These are phyloP conservation scores for Ptychadena robeensis DNA, from an alignment of 2,797 vertebrate species.

Conservation along the genomic window DNA sequence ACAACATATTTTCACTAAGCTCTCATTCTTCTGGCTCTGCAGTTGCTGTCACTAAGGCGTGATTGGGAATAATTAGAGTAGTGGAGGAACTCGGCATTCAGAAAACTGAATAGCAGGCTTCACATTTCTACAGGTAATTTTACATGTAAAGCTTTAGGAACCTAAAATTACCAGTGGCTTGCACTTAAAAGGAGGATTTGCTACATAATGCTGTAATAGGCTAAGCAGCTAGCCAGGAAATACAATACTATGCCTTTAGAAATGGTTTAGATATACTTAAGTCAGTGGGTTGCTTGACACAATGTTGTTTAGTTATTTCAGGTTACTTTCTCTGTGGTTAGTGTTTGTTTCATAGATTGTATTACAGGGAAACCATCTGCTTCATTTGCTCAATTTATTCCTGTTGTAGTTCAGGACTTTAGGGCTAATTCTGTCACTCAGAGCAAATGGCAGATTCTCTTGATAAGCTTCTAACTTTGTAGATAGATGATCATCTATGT, in stretches of 20 bases:
- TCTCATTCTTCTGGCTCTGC: slow-evolving; percentile 44
- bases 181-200: slow-evolving; percentile 6
- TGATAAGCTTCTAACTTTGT: not conserved
- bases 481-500: no score
- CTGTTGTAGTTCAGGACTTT: no score
- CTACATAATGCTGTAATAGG: not conserved
- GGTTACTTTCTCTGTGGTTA: not conserved
- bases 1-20: slow-evolving; percentile 9
- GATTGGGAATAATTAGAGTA: slow-evolving; percentile 40
- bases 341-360: not conserved
- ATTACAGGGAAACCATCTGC: not conserved
- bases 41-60: slow-evolving; percentile 32
- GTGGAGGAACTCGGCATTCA: slow-evolving; percentile 41
- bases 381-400: not conserved
- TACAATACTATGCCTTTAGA: not conserved
- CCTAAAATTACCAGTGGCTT: slow-evolving; percentile 20
- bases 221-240: slow-evolving; percentile 9
- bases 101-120: slow-evolving; percentile 34
- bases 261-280: not conserved
- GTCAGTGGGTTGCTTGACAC: not conserved
- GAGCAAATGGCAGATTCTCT: not conserved
- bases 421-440: not conserved
- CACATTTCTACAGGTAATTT: slow-evolving; percentile 42
- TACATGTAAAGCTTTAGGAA: slow-evolving; percentile 15
- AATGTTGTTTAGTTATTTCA: not conserved